phyloP scores from a whole-genome alignment of 2,113 vertebrate genomes.

The Lutjanus erythropterus region DNA sequence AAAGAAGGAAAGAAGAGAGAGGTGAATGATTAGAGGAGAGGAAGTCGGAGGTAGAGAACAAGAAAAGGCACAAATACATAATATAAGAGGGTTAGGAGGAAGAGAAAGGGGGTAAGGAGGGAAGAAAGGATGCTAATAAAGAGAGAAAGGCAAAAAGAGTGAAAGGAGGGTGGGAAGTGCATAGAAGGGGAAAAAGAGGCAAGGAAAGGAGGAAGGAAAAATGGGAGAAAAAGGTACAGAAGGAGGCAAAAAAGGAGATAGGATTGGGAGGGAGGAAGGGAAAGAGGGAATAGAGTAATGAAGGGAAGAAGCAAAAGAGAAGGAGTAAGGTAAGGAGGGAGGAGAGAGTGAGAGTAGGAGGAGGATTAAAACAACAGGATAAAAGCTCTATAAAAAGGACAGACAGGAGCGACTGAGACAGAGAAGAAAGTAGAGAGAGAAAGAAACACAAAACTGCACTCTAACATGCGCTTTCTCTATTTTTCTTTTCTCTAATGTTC shows the following conservation, averaged over 20 bases:
- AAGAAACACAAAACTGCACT: neutral
- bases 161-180: neutral
- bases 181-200: neutral
- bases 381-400: slow-evolving; percentile 69
- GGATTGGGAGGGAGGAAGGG: neutral
- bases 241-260: neutral
- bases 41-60: neutral
- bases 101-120: no score
- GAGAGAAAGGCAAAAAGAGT: no score
- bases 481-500: no score
- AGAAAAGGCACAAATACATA: neutral
- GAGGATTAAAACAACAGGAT: slow-evolving; percentile 68
- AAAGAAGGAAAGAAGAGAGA: no score
- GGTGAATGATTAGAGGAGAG: neutral
- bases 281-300: neutral
- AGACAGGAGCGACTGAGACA: neutral
- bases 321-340: neutral
- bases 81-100: neutral
- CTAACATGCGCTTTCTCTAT: no score
- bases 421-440: neutral
- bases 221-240: neutral
- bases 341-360: neutral
- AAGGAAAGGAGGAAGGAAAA: neutral
- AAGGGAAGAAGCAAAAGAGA: neutral
- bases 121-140: no score